These are phyloP conservation scores for Ctenoplectra terminalis DNA, from an alignment of 1,140 invertebrate genomes.

Conservation along the genomic window DNA sequence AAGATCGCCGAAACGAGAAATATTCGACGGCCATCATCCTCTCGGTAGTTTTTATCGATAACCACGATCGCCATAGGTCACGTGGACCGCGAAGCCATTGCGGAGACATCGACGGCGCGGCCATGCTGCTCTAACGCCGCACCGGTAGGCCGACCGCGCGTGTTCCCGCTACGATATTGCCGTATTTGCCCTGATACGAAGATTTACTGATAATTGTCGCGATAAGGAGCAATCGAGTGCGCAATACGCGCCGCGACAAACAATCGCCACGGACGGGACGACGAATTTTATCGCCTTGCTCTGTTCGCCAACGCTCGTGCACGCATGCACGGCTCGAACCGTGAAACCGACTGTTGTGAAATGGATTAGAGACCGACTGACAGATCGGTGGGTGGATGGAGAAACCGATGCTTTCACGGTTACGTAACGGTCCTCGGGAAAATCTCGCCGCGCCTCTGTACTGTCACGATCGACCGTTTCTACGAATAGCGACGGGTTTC, in stretches of 20 bases:
- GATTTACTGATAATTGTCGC: conserved; percentile 76
- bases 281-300: conserved; percentile 65
- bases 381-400: conserved; percentile 51
- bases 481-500: neutral
- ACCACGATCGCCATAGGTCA: conserved; percentile 44
- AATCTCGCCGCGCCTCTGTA: conserved; percentile 22
- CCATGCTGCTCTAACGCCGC: conserved; percentile 67
- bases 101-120: conserved; percentile 70
- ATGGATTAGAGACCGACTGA: conserved; percentile 68
- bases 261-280: conserved; percentile 62
- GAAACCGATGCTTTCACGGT: conserved; percentile 54
- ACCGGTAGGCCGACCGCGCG: conserved; percentile 62
- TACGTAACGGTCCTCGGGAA: conserved; percentile 38
- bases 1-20: neutral
- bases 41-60: conserved; percentile 28
- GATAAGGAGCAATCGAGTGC: conserved; percentile 74
- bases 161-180: conserved; percentile 71
- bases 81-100: conserved; percentile 36
- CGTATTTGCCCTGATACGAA: conserved; percentile 80
- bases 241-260: conserved; percentile 66
- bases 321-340: neutral
- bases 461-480: conserved; percentile 1
- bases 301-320: neutral
- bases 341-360: conserved; percentile 70
- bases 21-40: neutral